A percentile compares a stretch with the other conserved stretches of the same genome.
phyloP scores from a whole-genome alignment of 2,888 invertebrate species.

The Syrista parreyssii region DNA sequence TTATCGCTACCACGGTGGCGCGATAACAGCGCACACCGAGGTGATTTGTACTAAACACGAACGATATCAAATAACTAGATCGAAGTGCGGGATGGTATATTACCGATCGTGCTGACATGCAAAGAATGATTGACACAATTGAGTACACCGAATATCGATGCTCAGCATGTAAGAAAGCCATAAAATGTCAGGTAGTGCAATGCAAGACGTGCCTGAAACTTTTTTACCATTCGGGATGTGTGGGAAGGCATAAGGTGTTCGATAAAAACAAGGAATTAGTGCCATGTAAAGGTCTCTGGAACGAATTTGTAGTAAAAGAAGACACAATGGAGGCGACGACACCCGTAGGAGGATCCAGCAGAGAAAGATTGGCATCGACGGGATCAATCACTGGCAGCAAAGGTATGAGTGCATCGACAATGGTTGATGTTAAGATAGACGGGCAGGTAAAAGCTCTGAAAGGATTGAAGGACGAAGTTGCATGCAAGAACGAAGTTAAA shows the following conservation, averaged over 20 bases:
- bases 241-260: constrained; percentile 7
- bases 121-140: too few relatives aligned
- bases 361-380: neutral
- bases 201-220: constrained; percentile 13
- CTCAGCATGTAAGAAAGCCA: too few relatives aligned
- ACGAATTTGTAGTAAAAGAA: constrained; percentile 2
- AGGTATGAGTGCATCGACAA: neutral
- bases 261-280: constrained; percentile 11
- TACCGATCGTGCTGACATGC: too few relatives aligned
- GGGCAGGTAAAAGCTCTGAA: constrained; percentile 4
- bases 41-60: too few relatives aligned
- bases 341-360: neutral
- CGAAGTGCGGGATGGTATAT: too few relatives aligned
- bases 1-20: too few relatives aligned
- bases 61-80: too few relatives aligned
- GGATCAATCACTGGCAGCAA: neutral
- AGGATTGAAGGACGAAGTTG: constrained; percentile 2
- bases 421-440: neutral
- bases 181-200: too few relatives aligned
- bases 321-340: neutral
- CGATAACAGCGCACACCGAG: too few relatives aligned
- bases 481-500: constrained; percentile 5
- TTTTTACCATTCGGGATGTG: constrained; percentile 18
- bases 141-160: too few relatives aligned
- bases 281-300: constrained; percentile 7